Evolutionary conservation across 2,113 vertebrate genomes (phyloP).

Genomic region (Athene cunicularia): DNA sequence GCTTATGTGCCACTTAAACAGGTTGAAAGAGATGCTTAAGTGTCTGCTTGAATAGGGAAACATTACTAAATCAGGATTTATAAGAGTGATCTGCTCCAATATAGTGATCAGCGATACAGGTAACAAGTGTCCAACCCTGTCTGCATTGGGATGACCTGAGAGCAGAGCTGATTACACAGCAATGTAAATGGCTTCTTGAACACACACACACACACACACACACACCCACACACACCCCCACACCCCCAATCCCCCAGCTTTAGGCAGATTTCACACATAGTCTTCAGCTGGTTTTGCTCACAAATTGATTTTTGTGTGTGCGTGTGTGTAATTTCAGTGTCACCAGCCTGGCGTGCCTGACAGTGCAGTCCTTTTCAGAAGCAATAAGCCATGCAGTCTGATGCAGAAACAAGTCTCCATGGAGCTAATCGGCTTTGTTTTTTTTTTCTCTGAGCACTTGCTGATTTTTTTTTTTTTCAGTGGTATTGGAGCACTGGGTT

Average conservation of each 20-base stretch:
- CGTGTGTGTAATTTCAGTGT: neutral
- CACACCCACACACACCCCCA: too few species aligned
- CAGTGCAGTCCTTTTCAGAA: constrained; percentile 22
- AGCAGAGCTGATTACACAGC: neutral
- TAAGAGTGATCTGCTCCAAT: neutral
- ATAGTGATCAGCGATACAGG: neutral
- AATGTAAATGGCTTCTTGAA: too few species aligned
- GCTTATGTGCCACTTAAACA: constrained; percentile 15
- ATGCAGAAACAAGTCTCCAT: constrained; percentile 57
- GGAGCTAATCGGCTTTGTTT: constrained; percentile 58
- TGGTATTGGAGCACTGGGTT: neutral
- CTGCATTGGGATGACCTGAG: neutral
- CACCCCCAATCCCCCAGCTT: too few species aligned
- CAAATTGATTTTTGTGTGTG: neutral
- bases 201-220: too few species aligned
- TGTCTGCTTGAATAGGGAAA: neutral
- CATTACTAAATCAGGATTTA: neutral
- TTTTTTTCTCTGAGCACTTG: constrained; percentile 19
- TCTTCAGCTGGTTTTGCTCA: neutral
- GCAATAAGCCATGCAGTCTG: constrained; percentile 33
- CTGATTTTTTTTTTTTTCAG: neutral
- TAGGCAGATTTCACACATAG: neutral
- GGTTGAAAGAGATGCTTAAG: neutral
- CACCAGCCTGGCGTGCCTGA: neutral
- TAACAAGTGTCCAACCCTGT: neutral